Percentiles rank a stretch among this genome's conserved stretches.
phyloP scores from a whole-genome alignment of 2,113 vertebrate species.

The Columba janthina region DNA sequence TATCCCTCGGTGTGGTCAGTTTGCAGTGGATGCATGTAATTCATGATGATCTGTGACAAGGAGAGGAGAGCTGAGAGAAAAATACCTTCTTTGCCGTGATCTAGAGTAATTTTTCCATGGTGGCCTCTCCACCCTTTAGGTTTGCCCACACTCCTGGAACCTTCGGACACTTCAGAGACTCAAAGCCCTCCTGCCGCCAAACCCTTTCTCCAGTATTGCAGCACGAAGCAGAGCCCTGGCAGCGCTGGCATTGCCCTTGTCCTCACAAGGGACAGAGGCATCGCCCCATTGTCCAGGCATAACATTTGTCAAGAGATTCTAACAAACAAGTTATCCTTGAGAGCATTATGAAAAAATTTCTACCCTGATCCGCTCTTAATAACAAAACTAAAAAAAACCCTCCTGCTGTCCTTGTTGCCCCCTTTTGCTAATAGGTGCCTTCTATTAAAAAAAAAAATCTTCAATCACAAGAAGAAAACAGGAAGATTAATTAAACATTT shows the following conservation, averaged over 20 bases:
- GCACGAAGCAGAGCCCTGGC: accelerated
- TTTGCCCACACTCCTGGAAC: neutral
- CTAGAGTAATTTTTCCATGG: neutral
- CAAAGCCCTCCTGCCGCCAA: neutral
- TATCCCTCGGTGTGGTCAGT: accelerated
- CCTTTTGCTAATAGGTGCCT: neutral
- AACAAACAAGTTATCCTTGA: neutral
- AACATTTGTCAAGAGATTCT: neutral
- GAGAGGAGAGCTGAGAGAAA: neutral
- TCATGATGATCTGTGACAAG: neutral
- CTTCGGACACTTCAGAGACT: neutral
- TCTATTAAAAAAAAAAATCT: neutral
- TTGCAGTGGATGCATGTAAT: accelerated
- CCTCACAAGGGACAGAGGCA: accelerated
- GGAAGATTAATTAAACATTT: neutral
- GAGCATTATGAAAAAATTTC: neutral
- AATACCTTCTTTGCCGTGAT: neutral
- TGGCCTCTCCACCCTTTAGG: too few species aligned
- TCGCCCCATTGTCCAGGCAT: neutral
- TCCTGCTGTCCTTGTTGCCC: neutral
- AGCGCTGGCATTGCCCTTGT: too few species aligned
- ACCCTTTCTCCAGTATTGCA: neutral
- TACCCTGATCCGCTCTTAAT: neutral
- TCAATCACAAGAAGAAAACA: neutral
- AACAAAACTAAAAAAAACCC: neutral